These are phyloP conservation scores for Piscicola geometra DNA, from an alignment of 2,888 invertebrate species.

Conservation along the genomic window DNA sequence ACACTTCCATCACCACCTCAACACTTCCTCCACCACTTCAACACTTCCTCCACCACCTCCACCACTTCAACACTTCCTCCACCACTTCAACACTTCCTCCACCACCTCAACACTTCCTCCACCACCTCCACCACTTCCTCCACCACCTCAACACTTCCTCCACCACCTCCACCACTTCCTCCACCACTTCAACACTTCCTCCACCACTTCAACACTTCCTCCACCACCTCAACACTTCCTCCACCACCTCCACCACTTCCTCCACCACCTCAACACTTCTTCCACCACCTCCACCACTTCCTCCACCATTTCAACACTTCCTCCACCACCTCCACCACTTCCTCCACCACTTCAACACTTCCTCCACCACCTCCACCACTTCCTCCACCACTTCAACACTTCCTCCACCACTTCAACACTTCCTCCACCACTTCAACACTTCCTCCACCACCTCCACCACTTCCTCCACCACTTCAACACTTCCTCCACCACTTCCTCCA, in stretches of 20 bases:
- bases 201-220: background rate
- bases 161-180: no score
- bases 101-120: background rate
- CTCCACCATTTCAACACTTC: background rate
- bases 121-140: background rate
- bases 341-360: no score
- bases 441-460: no score
- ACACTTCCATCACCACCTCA: background rate
- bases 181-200: background rate
- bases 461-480: background rate
- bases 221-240: background rate
- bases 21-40: no score
- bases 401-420: background rate
- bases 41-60: no score
- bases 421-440: no score
- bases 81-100: background rate
- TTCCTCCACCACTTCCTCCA: background rate
- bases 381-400: background rate
- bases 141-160: no score
- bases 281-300: no score
- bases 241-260: background rate
- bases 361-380: background rate
- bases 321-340: conserved; percentile 13
- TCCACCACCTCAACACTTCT: no score
- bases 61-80: background rate